These are phyloP conservation scores for Drosophila mettleri DNA, from an alignment of 2,888 invertebrate species.

Conservation along the genomic window DNA sequence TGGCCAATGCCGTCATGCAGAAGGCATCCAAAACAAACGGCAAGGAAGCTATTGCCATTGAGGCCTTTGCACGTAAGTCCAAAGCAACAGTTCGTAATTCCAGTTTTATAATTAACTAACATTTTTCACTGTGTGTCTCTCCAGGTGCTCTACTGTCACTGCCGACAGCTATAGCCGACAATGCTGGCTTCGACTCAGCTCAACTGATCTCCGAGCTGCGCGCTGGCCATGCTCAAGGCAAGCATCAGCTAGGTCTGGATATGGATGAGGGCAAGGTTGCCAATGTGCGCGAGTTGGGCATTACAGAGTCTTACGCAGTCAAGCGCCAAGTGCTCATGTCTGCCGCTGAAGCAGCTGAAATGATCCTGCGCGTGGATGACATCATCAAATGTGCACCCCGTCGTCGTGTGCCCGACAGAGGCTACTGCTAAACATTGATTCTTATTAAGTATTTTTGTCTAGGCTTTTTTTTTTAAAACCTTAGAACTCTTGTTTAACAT, in stretches of 20 bases:
- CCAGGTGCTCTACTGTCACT: conserved; percentile 92
- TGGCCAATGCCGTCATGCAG: conserved; percentile 96
- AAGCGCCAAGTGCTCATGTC: conserved; percentile 97
- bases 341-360: conserved; percentile 98
- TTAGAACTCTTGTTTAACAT: conserved; percentile 65
- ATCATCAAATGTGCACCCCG: conserved; percentile 97
- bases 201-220: conserved; percentile 96
- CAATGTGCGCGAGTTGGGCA: conserved; percentile 95
- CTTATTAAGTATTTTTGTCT: conserved; percentile 70
- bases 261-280: conserved; percentile 95
- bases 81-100: too few relatives aligned
- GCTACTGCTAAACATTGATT: conserved; percentile 84
- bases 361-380: conserved; percentile 99
- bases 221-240: conserved; percentile 94
- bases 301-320: conserved; percentile 98
- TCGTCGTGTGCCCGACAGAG: conserved; percentile 93
- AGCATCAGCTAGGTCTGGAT: conserved; percentile 89
- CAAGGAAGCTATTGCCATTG: conserved; percentile 98
- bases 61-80: conserved; percentile 92
- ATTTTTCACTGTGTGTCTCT: conserved; percentile 2
- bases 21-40: conserved; percentile 95
- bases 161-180: conserved; percentile 98
- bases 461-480: conserved; percentile 64
- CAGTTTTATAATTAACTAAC: background rate
- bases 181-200: conserved; percentile 99